phyloP scores from a whole-genome alignment of 37 sponge, comb jelly and placozoan genomes.

The Bolinopsis microptera region DNA sequence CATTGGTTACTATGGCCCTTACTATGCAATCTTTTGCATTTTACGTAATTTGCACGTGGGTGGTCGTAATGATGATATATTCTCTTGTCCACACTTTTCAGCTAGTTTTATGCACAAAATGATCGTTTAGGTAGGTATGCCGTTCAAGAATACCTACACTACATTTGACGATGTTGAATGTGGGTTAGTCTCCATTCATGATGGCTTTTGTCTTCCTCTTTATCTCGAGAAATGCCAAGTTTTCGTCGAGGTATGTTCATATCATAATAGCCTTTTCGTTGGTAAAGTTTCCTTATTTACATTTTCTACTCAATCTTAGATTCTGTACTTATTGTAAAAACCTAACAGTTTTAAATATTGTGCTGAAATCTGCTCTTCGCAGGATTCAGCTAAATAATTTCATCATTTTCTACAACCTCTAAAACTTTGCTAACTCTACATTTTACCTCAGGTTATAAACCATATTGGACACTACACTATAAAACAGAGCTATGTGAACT shows the following conservation, averaged over 20 bases:
- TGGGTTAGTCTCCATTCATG: constrained; percentile 10
- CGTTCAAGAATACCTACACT: constrained; percentile 54
- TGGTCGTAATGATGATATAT: too few species aligned
- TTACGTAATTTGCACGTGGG: too few species aligned
- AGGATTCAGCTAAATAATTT: too few species aligned
- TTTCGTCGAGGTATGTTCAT: constrained; percentile 24
- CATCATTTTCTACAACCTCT: too few species aligned
- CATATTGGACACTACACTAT: constrained; percentile 45
- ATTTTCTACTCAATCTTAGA: too few species aligned
- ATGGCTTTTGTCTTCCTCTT: constrained; percentile 61
- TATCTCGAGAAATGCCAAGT: constrained; percentile 57
- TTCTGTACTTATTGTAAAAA: too few species aligned
- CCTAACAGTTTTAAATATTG: too few species aligned
- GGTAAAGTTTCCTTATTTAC: too few species aligned
- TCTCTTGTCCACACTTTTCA: background rate
- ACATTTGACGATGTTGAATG: constrained; percentile 61
- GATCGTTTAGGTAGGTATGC: constrained; percentile 9
- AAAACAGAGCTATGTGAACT: constrained; percentile 48
- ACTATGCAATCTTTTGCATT: too few species aligned
- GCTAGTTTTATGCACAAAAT: background rate
- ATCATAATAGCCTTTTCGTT: too few species aligned
- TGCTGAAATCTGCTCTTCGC: too few species aligned
- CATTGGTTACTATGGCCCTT: background rate
- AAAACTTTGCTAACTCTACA: too few species aligned
- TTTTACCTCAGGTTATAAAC: constrained; percentile 31